Conservation (phyloP, 2,113 vertebrate species). For the Geothlypis trichas region DNA sequence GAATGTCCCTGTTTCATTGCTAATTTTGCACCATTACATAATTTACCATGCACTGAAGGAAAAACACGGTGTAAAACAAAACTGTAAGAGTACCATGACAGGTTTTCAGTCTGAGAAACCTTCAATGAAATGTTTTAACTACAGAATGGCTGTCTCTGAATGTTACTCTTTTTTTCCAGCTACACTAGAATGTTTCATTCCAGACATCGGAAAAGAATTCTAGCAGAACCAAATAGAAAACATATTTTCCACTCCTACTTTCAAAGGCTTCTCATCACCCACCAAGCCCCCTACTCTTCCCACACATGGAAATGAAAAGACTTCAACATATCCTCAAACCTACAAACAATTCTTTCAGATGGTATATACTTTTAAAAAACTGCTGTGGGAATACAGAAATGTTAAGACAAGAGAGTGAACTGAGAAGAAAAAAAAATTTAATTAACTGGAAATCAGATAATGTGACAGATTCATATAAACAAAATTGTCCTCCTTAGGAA, state of each 20-base stretch:
- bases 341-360: not conserved
- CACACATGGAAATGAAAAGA: conserved; percentile 11
- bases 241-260: conserved; percentile 39
- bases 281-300: not conserved
- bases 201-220: not conserved
- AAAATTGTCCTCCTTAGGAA: not conserved
- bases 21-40: not conserved
- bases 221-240: conserved; percentile 18
- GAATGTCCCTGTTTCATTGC: not conserved
- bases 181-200: conserved; percentile 2
- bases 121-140: conserved; percentile 1
- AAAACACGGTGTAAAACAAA: not conserved
- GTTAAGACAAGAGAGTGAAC: not conserved
- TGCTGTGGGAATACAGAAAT: not conserved
- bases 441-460: not conserved
- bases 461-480: not conserved
- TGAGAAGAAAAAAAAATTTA: not conserved
- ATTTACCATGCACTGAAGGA: not conserved
- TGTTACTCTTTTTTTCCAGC: not conserved
- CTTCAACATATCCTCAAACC: not conserved
- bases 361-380: not conserved
- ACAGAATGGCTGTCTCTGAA: not conserved
- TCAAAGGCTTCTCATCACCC: conserved; percentile 26
- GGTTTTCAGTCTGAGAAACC: not conserved
- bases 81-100: not conserved